These are phyloP conservation scores for Potamarius usumacintae DNA, from an alignment of 2,113 vertebrate species.

Conservation along the genomic window DNA sequence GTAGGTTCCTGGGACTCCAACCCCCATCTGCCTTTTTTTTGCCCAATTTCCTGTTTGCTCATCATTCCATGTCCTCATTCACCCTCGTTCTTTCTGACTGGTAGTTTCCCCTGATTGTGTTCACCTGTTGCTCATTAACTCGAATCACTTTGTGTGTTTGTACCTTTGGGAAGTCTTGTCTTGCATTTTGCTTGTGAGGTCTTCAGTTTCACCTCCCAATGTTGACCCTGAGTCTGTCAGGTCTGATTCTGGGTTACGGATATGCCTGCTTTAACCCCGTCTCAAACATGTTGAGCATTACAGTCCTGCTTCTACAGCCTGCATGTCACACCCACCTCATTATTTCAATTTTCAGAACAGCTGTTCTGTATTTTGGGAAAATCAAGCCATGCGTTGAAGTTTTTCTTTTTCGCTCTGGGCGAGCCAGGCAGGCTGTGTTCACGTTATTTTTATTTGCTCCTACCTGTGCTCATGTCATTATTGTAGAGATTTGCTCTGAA, in stretches of 20 bases:
- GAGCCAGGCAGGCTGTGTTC: background rate
- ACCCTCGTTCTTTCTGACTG: background rate
- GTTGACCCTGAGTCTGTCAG: background rate
- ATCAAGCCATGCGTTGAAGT: constrained; percentile 14
- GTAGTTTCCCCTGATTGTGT: background rate
- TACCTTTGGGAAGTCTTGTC: background rate
- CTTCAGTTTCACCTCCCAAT: background rate
- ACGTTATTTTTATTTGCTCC: background rate
- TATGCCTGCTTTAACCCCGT: background rate
- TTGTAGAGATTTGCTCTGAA: background rate
- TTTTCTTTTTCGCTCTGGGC: background rate
- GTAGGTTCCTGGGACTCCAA: background rate
- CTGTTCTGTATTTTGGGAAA: constrained; percentile 24
- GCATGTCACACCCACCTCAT: constrained; percentile 1
- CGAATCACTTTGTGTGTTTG: background rate
- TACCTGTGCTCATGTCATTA: background rate
- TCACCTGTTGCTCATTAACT: background rate
- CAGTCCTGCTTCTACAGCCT: background rate
- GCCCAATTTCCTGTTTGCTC: background rate
- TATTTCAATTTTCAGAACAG: background rate
- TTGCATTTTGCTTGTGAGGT: background rate
- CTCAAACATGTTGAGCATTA: background rate
- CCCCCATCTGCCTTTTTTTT: background rate
- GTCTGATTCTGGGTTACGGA: background rate
- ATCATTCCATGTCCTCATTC: background rate